Evolutionary conservation across 2,113 vertebrate genomes (phyloP).

Genomic region (Brachyistius frenatus): DNA sequence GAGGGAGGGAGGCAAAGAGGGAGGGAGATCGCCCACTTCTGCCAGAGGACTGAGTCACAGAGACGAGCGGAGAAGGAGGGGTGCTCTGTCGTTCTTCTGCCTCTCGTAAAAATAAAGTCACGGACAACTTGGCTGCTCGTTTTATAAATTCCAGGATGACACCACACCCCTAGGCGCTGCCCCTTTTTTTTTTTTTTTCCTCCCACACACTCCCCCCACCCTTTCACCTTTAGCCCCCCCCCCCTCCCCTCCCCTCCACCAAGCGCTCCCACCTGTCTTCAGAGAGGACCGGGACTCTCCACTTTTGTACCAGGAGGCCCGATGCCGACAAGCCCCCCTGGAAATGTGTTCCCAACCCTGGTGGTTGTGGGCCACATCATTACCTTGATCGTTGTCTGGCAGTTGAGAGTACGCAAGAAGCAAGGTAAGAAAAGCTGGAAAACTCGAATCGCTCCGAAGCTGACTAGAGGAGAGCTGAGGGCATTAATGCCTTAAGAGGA

Average conservation of each 20-base stretch:
- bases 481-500: background rate
- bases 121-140: slow-evolving; percentile 70
- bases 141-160: slow-evolving; percentile 72
- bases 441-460: too few relatives aligned
- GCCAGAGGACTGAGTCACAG: slow-evolving; percentile 76
- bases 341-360: slow-evolving; percentile 88
- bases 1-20: slow-evolving; percentile 41
- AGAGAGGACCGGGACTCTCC: slow-evolving; percentile 61
- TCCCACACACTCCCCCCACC: background rate
- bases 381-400: slow-evolving; percentile 88
- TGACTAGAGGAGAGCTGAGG: too few relatives aligned
- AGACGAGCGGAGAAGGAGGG: slow-evolving; percentile 56
- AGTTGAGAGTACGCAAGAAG: slow-evolving; percentile 82
- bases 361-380: slow-evolving; percentile 90
- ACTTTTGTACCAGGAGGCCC: slow-evolving; percentile 70
- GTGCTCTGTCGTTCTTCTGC: slow-evolving; percentile 30
- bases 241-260: background rate
- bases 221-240: slow-evolving; percentile 28
- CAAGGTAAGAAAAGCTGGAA: slow-evolving; percentile 82
- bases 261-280: slow-evolving; percentile 56
- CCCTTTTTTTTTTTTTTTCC: background rate
- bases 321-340: slow-evolving; percentile 85
- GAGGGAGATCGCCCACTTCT: slow-evolving; percentile 50
- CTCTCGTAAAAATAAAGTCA: slow-evolving; percentile 55
- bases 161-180: slow-evolving; percentile 73